phyloP scores from a whole-genome alignment of 2,888 invertebrate genomes.

The Xanthia togata region DNA sequence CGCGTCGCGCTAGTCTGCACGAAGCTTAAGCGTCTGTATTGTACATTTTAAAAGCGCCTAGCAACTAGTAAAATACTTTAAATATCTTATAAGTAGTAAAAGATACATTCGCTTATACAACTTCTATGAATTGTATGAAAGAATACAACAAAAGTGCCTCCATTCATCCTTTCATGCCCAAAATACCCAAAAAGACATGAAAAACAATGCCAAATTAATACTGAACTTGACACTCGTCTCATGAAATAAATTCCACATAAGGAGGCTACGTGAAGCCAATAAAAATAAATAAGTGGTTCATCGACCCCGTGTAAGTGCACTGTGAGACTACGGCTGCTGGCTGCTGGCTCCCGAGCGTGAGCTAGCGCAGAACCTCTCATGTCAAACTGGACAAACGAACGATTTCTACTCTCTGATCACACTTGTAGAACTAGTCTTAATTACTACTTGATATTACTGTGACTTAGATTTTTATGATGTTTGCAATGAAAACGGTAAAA shows the following conservation, averaged over 20 bases:
- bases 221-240: constrained; percentile 33
- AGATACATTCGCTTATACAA: background rate
- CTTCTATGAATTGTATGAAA: background rate
- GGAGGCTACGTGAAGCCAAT: constrained; percentile 25
- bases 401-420: constrained; percentile 24
- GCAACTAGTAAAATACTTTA: background rate
- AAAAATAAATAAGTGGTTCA: constrained; percentile 43
- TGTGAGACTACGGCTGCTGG: background rate
- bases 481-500: constrained; percentile 33
- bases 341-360: constrained; percentile 1
- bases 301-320: constrained; percentile 12
- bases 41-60: background rate
- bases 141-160: background rate
- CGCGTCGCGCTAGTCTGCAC: no score
- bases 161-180: background rate
- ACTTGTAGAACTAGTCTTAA: constrained; percentile 51
- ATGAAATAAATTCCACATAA: constrained; percentile 29
- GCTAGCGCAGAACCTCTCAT: background rate
- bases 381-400: constrained; percentile 20
- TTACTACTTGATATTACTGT: constrained; percentile 28
- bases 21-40: no score
- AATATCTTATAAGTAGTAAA: background rate
- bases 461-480: constrained; percentile 36
- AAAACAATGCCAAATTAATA: constrained; percentile 42
- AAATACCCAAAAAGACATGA: constrained; percentile 23